Conservation (phyloP, 2,888 invertebrate genomes). For the Nesidiocoris tenuis region DNA sequence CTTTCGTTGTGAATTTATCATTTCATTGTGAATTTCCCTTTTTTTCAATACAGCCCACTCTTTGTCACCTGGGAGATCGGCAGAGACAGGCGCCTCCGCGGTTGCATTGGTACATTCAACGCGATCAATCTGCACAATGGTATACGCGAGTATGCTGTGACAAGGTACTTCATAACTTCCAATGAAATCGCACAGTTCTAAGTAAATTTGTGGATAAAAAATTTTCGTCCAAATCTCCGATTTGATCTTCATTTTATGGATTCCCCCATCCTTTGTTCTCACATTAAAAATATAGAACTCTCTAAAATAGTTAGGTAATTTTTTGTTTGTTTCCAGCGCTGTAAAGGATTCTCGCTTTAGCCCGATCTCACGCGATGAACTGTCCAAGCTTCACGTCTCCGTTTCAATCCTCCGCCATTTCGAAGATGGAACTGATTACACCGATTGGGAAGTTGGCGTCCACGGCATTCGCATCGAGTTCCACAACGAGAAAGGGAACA, state of each 20-base stretch:
- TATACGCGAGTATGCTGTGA: slow-evolving; percentile 93
- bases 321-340: slow-evolving; percentile 65
- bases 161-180: no score
- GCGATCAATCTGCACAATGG: slow-evolving; percentile 93
- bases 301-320: no score
- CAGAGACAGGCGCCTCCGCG: slow-evolving; percentile 88
- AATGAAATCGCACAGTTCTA: no score
- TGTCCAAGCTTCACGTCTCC: slow-evolving; percentile 87
- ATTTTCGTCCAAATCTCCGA: no score
- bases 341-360: slow-evolving; percentile 96
- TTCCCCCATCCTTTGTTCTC: no score
- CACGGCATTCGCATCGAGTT: slow-evolving; percentile 99
- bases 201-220: no score
- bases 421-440: slow-evolving; percentile 90
- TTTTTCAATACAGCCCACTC: slow-evolving; percentile 69
- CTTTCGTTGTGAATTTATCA: no score
- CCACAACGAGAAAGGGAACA: slow-evolving; percentile 85
- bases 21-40: neutral
- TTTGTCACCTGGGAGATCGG: slow-evolving; percentile 99
- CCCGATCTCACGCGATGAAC: slow-evolving; percentile 91
- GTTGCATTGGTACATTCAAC: slow-evolving; percentile 98
- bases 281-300: no score
- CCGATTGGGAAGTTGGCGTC: slow-evolving; percentile 96
- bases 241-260: no score
- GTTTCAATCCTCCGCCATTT: slow-evolving; percentile 96